Conservation (phyloP, 2,888 invertebrate genomes). For the Agriotes lineatus region DNA sequence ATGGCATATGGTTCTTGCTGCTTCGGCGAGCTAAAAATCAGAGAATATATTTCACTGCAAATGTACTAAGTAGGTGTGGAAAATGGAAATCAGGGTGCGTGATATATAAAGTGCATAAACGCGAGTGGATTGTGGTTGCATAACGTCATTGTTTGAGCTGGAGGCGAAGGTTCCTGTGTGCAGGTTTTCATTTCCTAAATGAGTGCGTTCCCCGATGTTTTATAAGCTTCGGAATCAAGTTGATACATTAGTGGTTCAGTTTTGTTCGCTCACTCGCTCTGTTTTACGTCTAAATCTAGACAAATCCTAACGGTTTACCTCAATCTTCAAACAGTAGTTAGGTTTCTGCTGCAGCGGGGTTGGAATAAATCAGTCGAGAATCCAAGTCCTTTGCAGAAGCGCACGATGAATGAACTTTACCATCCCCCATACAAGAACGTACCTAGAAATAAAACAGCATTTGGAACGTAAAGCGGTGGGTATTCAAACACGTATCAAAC, state of each 20-base stretch:
- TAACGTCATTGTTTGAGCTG: neutral
- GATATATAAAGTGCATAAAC: neutral
- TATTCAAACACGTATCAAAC: constrained; percentile 47
- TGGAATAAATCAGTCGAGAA: constrained; percentile 13
- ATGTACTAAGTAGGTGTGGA: too few relatives aligned
- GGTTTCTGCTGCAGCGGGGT: constrained; percentile 7
- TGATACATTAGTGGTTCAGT: constrained; percentile 11
- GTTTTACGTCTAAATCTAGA: constrained; percentile 16
- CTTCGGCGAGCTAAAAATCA: too few relatives aligned
- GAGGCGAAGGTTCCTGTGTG: neutral
- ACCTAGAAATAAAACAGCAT: constrained; percentile 30
- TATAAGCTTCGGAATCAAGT: constrained; percentile 10
- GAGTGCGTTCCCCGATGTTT: constrained; percentile 8
- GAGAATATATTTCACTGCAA: too few relatives aligned
- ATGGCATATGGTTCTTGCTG: too few relatives aligned
- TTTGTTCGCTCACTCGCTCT: constrained; percentile 11
- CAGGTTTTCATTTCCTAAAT: constrained; percentile 22
- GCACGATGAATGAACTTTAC: constrained; percentile 24
- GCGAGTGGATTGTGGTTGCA: neutral
- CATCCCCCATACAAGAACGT: constrained; percentile 8
- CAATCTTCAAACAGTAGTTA: constrained; percentile 18
- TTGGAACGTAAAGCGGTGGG: constrained; percentile 41
- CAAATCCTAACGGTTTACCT: constrained; percentile 21
- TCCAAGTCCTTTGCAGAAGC: constrained; percentile 10
- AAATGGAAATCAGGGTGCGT: too few relatives aligned